Evolutionary conservation across 2,888 invertebrate genomes (phyloP), one percentile per base, ranked within the genome.

Genomic region (Elmis aenea): DNA sequence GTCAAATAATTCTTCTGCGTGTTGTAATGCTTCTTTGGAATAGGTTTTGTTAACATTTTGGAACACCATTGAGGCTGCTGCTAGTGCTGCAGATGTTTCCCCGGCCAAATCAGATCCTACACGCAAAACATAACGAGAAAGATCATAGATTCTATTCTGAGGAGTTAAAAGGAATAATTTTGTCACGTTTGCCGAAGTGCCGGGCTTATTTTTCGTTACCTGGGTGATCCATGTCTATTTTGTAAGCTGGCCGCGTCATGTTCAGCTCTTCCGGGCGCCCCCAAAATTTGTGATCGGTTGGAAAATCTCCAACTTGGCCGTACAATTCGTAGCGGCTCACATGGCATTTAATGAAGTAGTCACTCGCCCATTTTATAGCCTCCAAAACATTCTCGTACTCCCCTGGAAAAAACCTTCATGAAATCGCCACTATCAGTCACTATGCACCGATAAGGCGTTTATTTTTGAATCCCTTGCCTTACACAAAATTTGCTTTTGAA

Each of bases 191-290:
- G 26, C 9, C 18, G 1, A 13, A 34, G 23, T 11, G 12, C 10
- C 12, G 10, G 9, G 2, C 12, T 9, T 6, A 23, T 15, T 34
- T 10, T n/a, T n/a, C n/a, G 14, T 28, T 50, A 71, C 73, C 75
- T 38, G 77, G 77, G 52, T 73, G 69, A 14, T 70, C 59, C 6
- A 65, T 53, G 41, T 74, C 73, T 29, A 79, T 72, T 56, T 75
- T 76, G 55, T 69, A 75, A 3, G 76, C 70, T 2, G 78, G 77
- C 38, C 79, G 64, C 1, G 66, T 63, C 61, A 70, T 74, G 36
- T 71, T 74, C 58, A 76, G 66, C 26, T 79, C 76, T 57, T 80
- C 79, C 2, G 79, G 77, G 28, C 79, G 62, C 2, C 76, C 77
- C 79, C 79, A 80, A 54, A 68, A 76, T 1, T 62, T 58, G 50